Conservation (phyloP, 2,797 vertebrate species). For the Aeoliscus strigatus region DNA sequence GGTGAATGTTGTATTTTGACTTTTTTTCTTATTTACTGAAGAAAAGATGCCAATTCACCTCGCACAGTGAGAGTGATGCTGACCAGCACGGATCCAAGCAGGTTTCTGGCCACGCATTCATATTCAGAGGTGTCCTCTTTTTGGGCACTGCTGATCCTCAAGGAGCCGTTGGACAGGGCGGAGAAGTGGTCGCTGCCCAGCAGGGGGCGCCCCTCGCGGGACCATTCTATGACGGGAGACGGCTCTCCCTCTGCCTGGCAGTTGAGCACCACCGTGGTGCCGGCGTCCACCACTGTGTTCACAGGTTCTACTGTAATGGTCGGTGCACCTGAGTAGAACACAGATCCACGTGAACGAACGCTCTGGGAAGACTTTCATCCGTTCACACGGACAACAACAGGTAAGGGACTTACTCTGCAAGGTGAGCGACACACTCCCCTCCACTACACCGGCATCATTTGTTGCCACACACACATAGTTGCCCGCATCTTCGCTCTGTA, state of each 20-base stretch:
- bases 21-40: background rate
- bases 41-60: constrained; percentile 64
- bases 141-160: constrained; percentile 75
- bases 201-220: constrained; percentile 76
- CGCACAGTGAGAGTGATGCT: constrained; percentile 80
- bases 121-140: constrained; percentile 90
- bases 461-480: constrained; percentile 90
- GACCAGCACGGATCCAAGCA: constrained; percentile 84
- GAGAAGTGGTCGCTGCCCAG: constrained; percentile 68
- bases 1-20: background rate
- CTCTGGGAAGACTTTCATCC: background rate
- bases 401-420: constrained; percentile 83
- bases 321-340: constrained; percentile 80
- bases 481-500: constrained; percentile 89
- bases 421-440: constrained; percentile 83
- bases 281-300: constrained; percentile 79
- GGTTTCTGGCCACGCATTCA: constrained; percentile 90
- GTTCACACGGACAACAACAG: background rate
- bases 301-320: constrained; percentile 79
- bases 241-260: constrained; percentile 91
- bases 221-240: constrained; percentile 80
- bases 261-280: constrained; percentile 79
- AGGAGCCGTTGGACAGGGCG: constrained; percentile 80
- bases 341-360: background rate
- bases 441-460: constrained; percentile 88